Percentiles rank a stretch among this genome's conserved stretches.
Conservation (phyloP, 2,888 invertebrate genomes). For the Epicampocera succincta region DNA sequence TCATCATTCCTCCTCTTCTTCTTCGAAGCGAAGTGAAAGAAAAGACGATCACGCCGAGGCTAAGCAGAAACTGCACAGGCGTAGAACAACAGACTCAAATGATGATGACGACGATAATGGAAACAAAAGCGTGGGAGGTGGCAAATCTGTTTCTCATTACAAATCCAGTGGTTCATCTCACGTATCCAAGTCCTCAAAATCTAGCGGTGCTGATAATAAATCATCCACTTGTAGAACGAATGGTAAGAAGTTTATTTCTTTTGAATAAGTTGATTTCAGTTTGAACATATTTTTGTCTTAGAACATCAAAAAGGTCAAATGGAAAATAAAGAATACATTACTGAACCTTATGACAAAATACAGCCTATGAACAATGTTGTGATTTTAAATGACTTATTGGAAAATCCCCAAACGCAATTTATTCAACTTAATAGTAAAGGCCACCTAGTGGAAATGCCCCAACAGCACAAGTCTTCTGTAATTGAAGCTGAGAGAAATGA, state of each 20-base stretch:
- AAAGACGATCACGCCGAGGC: conserved; percentile 88
- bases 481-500: not conserved
- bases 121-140: conserved; percentile 80
- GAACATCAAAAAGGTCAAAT: conserved; percentile 43
- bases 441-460: conserved; percentile 44
- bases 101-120: conserved; percentile 87
- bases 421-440: conserved; percentile 73
- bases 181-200: conserved; percentile 42
- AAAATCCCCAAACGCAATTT: conserved; percentile 76
- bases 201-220: conserved; percentile 3
- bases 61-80: conserved; percentile 85
- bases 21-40: conserved; percentile 68
- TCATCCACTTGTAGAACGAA: conserved; percentile 20
- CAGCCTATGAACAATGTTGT: conserved; percentile 72
- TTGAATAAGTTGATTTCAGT: not conserved
- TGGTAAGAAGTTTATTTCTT: conserved; percentile 30
- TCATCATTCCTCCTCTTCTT: conserved; percentile 71
- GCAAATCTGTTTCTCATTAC: conserved; percentile 45
- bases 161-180: conserved; percentile 29
- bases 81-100: conserved; percentile 91
- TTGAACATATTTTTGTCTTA: not conserved
- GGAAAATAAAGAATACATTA: not conserved
- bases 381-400: conserved; percentile 76
- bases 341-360: not conserved
- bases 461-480: not conserved